A percentile compares a stretch with the other conserved stretches of the same genome.
Conservation (phyloP, 2,113 vertebrate genomes). For the Brachyhypopomus gauderio region DNA sequence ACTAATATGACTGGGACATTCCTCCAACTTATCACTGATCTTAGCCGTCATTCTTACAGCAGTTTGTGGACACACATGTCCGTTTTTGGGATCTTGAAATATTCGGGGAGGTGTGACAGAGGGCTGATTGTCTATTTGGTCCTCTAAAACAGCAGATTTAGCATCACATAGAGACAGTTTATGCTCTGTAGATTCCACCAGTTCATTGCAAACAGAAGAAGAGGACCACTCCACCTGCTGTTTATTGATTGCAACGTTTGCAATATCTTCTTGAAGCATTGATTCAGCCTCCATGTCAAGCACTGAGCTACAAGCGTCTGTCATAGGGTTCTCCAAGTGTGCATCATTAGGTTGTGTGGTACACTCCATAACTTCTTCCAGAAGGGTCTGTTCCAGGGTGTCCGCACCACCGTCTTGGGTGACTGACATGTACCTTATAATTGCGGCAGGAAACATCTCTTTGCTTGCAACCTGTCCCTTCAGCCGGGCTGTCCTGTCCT, state of each 20-base stretch:
- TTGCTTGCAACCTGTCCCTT: not conserved
- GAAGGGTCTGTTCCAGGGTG: not conserved
- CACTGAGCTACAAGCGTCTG: slow-evolving; percentile 23
- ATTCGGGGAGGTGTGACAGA: slow-evolving; percentile 19
- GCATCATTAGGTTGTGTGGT: not conserved
- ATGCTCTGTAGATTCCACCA: not conserved
- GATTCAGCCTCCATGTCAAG: slow-evolving; percentile 11
- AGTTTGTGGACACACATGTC: slow-evolving; percentile 36
- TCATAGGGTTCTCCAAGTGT: slow-evolving; percentile 16
- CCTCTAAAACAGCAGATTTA: slow-evolving; percentile 16
- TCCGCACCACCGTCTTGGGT: not conserved
- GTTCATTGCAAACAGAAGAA: not conserved
- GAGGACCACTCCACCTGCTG: slow-evolving; percentile 11
- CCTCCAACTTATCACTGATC: not conserved
- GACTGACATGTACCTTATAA: not conserved
- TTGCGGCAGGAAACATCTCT: not conserved
- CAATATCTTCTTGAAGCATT: slow-evolving; percentile 17
- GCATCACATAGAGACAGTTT: not conserved
- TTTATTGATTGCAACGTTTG: not conserved
- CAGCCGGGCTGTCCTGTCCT: slow-evolving; percentile 36
- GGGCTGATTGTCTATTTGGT: slow-evolving; percentile 12
- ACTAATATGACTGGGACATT: not conserved
- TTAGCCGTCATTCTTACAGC: not conserved
- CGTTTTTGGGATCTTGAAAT: slow-evolving; percentile 31
- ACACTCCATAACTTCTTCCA: not conserved